These are phyloP conservation scores for Brienomyrus brachyistius DNA, from an alignment of 2,113 vertebrate species.

Conservation along the genomic window DNA sequence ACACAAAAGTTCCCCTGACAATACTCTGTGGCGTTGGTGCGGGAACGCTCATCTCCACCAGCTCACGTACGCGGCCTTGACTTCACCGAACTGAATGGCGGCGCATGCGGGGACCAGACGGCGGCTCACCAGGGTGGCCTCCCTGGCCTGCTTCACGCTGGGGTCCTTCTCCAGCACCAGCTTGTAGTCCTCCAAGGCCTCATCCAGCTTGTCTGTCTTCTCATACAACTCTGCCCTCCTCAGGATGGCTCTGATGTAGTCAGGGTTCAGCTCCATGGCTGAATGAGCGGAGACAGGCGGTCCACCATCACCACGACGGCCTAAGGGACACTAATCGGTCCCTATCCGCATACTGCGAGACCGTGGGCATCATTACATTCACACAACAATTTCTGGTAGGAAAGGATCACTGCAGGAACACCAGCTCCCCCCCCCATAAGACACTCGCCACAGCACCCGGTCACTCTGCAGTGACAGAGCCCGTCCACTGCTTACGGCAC, in stretches of 20 bases:
- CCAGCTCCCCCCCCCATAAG: neutral
- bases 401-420: neutral
- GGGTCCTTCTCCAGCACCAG: slow-evolving; percentile 76
- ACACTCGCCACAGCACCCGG: neutral
- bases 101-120: neutral
- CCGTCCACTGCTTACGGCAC: neutral
- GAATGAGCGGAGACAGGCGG: slow-evolving; percentile 5
- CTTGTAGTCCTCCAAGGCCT: slow-evolving; percentile 91
- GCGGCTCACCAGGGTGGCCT: slow-evolving; percentile 75
- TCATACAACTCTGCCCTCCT: slow-evolving; percentile 87
- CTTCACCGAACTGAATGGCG: neutral
- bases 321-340: neutral
- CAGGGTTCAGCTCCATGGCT: slow-evolving; percentile 78
- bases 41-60: neutral
- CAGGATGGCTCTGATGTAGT: slow-evolving; percentile 77
- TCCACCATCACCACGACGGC: neutral
- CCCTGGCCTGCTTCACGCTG: slow-evolving; percentile 66
- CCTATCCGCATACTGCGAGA: neutral
- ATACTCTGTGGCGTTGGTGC: neutral
- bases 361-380: neutral
- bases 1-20: neutral
- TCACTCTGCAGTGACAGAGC: neutral
- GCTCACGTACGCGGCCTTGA: neutral
- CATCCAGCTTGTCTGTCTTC: slow-evolving; percentile 88
- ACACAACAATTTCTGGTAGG: neutral